A percentile compares a stretch with the other conserved stretches of the same genome.
Conservation (phyloP, 2,113 vertebrate species). For the Coregonus clupeaformis region DNA sequence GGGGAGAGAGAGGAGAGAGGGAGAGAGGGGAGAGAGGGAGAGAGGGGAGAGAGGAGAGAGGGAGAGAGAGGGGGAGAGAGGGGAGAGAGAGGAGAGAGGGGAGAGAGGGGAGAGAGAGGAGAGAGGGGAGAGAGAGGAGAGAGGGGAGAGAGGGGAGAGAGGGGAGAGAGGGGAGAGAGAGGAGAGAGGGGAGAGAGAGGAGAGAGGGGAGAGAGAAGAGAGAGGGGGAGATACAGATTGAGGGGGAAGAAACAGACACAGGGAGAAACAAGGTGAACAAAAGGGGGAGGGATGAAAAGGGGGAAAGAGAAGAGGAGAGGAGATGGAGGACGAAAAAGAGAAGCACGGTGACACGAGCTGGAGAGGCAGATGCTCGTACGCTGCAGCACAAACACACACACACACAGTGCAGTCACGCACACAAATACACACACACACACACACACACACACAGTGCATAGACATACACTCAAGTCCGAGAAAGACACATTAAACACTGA, state of each 20-base stretch:
- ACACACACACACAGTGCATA: conserved; percentile 17
- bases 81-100: conserved; percentile 55
- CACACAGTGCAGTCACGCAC: conserved; percentile 32
- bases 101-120: conserved; percentile 39
- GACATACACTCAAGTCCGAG: neutral
- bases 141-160: conserved; percentile 46
- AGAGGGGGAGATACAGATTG: neutral
- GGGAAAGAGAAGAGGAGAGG: conserved; percentile 31
- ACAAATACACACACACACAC: conserved; percentile 21
- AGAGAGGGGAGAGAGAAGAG: conserved; percentile 8
- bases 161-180: conserved; percentile 46
- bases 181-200: neutral
- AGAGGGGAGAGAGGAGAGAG: conserved; percentile 49
- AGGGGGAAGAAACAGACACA: conserved; percentile 25
- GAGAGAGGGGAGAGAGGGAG: conserved; percentile 10
- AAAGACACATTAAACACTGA: neutral
- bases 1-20: conserved; percentile 37
- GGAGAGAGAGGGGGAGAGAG: conserved; percentile 29
- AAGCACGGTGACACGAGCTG: conserved; percentile 44
- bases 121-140: neutral
- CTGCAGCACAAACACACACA: neutral
- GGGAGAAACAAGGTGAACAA: conserved; percentile 57
- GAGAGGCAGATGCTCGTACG: conserved; percentile 17
- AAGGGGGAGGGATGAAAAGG: neutral
- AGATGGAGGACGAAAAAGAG: conserved; percentile 24